Percentiles rank a stretch among this genome's conserved stretches.
phyloP scores from a whole-genome alignment of 2,113 vertebrate species.

The Callionymus lyra region DNA sequence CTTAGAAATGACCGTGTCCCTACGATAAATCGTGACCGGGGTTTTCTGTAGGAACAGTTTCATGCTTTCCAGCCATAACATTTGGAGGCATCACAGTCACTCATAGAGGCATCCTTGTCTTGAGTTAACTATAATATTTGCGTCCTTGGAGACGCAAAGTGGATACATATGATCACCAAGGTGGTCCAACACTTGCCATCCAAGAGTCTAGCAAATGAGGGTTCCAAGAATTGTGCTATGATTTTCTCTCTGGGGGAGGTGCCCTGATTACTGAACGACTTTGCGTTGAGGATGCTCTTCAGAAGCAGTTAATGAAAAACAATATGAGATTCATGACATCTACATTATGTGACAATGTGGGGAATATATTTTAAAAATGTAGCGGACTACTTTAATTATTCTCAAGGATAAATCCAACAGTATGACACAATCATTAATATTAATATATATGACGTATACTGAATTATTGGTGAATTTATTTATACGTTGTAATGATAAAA shows the following conservation, averaged over 20 bases:
- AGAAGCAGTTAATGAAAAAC: constrained; percentile 23
- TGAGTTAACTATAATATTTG: constrained; percentile 13
- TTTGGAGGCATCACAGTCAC: no score
- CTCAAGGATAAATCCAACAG: no score
- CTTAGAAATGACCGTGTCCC: constrained; percentile 45
- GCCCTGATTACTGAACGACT: constrained; percentile 66
- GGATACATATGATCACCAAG: constrained; percentile 40
- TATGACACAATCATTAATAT: no score
- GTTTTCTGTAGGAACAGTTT: constrained; percentile 14
- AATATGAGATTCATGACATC: no score
- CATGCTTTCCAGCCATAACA: no score
- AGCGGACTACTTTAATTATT: no score
- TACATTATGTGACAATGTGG: no score
- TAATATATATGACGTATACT: no score
- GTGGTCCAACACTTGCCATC: constrained; percentile 48
- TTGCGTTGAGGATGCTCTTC: constrained; percentile 52
- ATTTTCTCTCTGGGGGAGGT: constrained; percentile 54
- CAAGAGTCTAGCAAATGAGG: constrained; percentile 31
- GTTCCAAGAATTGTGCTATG: constrained; percentile 8
- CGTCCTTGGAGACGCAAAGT: constrained; percentile 11
- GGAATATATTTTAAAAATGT: no score
- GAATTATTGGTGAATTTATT: no score
- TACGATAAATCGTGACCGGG: constrained; percentile 32
- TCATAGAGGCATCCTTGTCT: constrained; percentile 12
- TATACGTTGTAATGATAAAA: no score